Conservation (phyloP, 2,888 invertebrate species). For the Machimus rusticus region DNA sequence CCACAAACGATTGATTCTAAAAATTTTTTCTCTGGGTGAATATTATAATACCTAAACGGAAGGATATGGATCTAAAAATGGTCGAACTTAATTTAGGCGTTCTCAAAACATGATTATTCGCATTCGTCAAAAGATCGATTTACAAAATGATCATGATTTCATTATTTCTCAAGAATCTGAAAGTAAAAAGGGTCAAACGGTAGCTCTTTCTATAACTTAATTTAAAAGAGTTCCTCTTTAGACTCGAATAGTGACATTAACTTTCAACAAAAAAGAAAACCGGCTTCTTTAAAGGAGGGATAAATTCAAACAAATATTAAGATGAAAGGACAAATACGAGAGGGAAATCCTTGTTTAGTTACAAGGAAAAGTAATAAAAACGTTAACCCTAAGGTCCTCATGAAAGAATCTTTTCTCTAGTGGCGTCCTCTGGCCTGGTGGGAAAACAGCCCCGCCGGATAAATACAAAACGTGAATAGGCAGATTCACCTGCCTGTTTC, state of each 20-base stretch:
- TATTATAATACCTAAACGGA: too few relatives aligned
- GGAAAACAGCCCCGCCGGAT: background rate
- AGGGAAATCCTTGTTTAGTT: background rate
- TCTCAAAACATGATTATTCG: too few relatives aligned
- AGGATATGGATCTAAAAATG: too few relatives aligned
- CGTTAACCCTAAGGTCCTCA: background rate
- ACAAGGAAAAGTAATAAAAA: background rate
- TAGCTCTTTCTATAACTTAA: background rate
- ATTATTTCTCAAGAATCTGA: background rate
- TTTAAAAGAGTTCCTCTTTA: background rate
- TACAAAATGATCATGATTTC: background rate
- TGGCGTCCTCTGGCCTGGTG: background rate
- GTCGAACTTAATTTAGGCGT: too few relatives aligned
- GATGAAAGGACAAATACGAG: background rate
- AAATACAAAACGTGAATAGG: background rate
- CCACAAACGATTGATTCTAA: too few relatives aligned
- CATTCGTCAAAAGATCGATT: too few relatives aligned
- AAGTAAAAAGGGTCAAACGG: background rate
- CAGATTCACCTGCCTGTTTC: background rate
- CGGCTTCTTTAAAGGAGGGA: background rate
- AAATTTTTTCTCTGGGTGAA: too few relatives aligned
- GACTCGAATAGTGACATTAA: background rate
- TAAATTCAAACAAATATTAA: background rate
- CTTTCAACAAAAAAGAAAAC: background rate
- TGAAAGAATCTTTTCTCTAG: background rate